Base-by-base conservation (phyloP, 92 coral and sea anemone species). In the Porites divaricata region DNA sequence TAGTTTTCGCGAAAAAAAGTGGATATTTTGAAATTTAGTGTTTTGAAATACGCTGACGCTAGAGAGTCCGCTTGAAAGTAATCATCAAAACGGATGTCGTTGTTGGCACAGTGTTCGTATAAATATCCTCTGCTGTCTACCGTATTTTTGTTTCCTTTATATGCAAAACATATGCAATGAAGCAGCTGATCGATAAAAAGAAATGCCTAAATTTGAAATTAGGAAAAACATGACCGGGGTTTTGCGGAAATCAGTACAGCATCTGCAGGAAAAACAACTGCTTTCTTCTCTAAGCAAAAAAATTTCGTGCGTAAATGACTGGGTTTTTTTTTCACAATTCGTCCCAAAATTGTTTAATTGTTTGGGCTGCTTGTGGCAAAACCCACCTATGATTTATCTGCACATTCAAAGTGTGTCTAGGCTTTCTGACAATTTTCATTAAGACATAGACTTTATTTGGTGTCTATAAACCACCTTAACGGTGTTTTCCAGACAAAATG, bases 131-230 rank as follows among this genome's bases (percentile, higher is more conserved):
- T 35, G 45, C 45, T 54, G 58, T 80, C 76, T 70, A 28, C 76
- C 15, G 6, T 41, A 41, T 54, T 54, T 23, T 24, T 58, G 74
- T 79, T 53, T 79, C 24, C 50, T 50, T 67, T 48, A 74, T 79
- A 79, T 79, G 83, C 48, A 68, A 80, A 80, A n/a, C 54, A 41
- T 13, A 16, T 58, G 11, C 57, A 54, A 17, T 6, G 62, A 11
- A 73, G 76, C 85, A 80, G 85, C 59, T 80, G 77, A 68, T 57
- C 74, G 52, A 41, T 63, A 2, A 64, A 77, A 68, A 25, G 17
- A 48, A 17, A 49, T 71, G 1, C 4, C 8, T 70, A 9, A 35
- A 35, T 35, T 14, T 17, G 23, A 70, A 15, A 70, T 6, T 11
- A 70, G 22, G 28, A 61, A n/a, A 61, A 61, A 61, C 65, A 61